These are phyloP conservation scores for Thripadectes ignobilis DNA, from an alignment of 2,797 vertebrate species.

Conservation along the genomic window DNA sequence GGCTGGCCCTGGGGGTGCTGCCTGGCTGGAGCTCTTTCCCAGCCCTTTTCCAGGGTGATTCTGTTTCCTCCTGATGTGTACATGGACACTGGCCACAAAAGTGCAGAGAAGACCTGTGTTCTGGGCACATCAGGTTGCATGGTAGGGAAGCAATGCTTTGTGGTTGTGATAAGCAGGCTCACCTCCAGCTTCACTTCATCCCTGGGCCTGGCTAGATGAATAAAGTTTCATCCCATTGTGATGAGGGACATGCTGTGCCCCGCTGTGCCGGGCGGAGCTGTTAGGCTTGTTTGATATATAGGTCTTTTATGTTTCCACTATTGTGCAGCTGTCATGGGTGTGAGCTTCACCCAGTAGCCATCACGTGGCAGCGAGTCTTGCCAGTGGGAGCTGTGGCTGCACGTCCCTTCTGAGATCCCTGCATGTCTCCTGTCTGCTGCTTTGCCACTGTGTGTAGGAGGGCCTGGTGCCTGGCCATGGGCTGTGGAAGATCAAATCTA, in stretches of 20 bases:
- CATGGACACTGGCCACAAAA: background rate
- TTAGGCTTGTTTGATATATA: background rate
- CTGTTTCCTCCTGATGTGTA: background rate
- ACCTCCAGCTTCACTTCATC: background rate
- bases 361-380: background rate
- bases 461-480: rapidly evolving
- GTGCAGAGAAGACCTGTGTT: rapidly evolving
- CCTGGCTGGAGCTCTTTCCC: background rate
- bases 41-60: background rate
- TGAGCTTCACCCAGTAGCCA: background rate
- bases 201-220: background rate
- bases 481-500: background rate
- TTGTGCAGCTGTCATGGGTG: background rate
- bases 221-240: background rate
- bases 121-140: background rate
- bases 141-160: background rate
- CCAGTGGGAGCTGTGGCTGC: background rate
- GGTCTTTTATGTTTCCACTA: background rate
- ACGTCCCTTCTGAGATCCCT: background rate
- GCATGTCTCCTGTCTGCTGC: background rate
- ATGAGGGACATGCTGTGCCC: background rate
- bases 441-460: background rate
- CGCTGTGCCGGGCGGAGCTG: background rate
- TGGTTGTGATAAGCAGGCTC: background rate
- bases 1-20: background rate